These are phyloP conservation scores for Aleiodes alternator DNA, from an alignment of 2,888 invertebrate genomes.

Conservation along the genomic window DNA sequence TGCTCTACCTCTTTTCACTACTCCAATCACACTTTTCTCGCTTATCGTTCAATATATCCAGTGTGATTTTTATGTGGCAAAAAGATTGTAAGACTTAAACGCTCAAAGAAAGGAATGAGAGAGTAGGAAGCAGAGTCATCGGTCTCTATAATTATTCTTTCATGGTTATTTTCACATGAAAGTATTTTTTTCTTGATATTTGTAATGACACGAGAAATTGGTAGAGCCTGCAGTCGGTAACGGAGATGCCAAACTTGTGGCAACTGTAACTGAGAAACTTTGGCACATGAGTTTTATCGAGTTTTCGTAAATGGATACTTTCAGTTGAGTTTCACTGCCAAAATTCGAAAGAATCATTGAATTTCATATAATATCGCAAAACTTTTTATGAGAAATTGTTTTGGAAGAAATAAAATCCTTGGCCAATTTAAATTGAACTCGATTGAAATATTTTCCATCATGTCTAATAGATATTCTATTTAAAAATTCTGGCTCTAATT, in stretches of 20 bases:
- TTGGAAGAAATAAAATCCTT: neutral
- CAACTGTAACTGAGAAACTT: slow-evolving; percentile 18
- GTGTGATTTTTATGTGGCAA: slow-evolving; percentile 38
- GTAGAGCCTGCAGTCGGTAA: slow-evolving; percentile 29
- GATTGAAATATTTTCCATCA: neutral
- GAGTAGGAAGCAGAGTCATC: slow-evolving; percentile 47
- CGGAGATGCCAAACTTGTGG: slow-evolving; percentile 27
- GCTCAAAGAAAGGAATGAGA: neutral
- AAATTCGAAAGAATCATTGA: slow-evolving; percentile 2
- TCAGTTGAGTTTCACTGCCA: neutral
- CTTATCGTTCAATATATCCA: slow-evolving; percentile 65
- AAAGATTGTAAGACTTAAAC: slow-evolving; percentile 53
- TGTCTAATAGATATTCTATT: neutral
- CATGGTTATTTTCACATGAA: slow-evolving; percentile 31
- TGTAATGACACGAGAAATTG: slow-evolving; percentile 48
- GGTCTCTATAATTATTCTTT: slow-evolving; percentile 31
- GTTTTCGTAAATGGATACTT: slow-evolving; percentile 40
- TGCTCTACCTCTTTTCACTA: slow-evolving; percentile 30
- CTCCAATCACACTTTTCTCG: slow-evolving; percentile 48
- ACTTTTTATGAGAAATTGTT: slow-evolving; percentile 18
- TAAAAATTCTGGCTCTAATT: too few relatives aligned
- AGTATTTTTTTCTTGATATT: slow-evolving; percentile 2
- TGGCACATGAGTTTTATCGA: slow-evolving; percentile 51
- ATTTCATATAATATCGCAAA: neutral
- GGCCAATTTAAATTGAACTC: neutral